Percentiles rank a stretch among this genome's conserved stretches.
phyloP scores from a whole-genome alignment of 1,140 invertebrate species.

The Brachionus manjavacas region DNA sequence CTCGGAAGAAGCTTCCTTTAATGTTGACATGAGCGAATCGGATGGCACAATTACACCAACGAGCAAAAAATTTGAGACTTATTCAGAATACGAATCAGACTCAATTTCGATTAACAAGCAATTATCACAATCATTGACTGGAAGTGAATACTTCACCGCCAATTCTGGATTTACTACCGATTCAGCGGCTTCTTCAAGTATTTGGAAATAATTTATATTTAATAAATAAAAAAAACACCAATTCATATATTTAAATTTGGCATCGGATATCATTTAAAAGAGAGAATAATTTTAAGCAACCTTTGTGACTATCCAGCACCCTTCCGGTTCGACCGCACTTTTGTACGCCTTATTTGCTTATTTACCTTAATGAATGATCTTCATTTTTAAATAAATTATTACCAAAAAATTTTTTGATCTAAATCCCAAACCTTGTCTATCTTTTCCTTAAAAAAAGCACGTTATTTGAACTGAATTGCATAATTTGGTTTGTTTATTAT shows the following conservation, averaged over 20 bases:
- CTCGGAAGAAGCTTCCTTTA: conserved; percentile 25
- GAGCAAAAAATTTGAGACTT: conserved; percentile 7
- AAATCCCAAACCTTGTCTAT: background rate
- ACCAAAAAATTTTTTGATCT: background rate
- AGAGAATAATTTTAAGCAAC: background rate
- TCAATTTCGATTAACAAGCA: conserved; percentile 16
- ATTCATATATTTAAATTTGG: background rate
- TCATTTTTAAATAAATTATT: background rate
- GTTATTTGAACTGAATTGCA: background rate
- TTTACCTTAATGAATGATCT: background rate
- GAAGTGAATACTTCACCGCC: conserved; percentile 40
- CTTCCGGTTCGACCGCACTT: background rate
- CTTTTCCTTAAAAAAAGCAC: background rate
- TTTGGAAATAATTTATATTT: conserved; percentile 39
- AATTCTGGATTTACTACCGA: conserved; percentile 20
- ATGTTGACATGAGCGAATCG: conserved; percentile 16
- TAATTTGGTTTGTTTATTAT: background rate
- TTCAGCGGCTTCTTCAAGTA: conserved; percentile 31
- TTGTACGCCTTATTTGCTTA: background rate
- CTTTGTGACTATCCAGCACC: background rate
- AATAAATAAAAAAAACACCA: background rate
- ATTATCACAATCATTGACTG: conserved; percentile 26
- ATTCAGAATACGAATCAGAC: conserved; percentile 5
- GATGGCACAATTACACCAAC: conserved; percentile 38
- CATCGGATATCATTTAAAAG: background rate